Conservation (phyloP, 1,140 invertebrate species). For the Lordiphosa stackelbergi region DNA sequence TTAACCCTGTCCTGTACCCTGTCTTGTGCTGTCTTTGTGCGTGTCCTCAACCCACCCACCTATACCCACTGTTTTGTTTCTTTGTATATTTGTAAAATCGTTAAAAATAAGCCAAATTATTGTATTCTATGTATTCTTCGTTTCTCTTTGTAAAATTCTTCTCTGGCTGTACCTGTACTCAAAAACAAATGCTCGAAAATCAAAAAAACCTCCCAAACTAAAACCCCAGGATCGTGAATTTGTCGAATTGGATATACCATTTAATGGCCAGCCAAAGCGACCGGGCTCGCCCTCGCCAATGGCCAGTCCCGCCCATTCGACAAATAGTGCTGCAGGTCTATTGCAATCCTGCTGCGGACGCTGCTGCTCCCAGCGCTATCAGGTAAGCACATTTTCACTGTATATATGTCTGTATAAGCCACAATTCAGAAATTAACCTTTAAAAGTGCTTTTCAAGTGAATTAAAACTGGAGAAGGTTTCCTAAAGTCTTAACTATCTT, state of each 20-base stretch:
- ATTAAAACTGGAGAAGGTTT: too few species aligned
- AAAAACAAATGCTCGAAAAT: slow-evolving; percentile 43
- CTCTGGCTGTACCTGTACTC: slow-evolving; percentile 63
- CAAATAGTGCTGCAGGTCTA: slow-evolving; percentile 85
- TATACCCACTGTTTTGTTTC: slow-evolving; percentile 7
- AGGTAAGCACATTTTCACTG: slow-evolving; percentile 80
- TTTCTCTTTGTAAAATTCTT: slow-evolving; percentile 74
- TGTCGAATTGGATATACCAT: slow-evolving; percentile 96
- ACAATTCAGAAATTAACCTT: not conserved
- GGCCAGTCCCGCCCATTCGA: slow-evolving; percentile 91
- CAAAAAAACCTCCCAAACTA: slow-evolving; percentile 9
- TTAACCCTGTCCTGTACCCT: slow-evolving; percentile 10
- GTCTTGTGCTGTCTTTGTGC: slow-evolving; percentile 43
- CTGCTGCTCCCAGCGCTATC: slow-evolving; percentile 92
- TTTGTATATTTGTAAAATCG: slow-evolving; percentile 60
- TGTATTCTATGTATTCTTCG: slow-evolving; percentile 72
- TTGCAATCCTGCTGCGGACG: slow-evolving; percentile 89
- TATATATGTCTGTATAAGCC: slow-evolving; percentile 24
- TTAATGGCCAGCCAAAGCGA: slow-evolving; percentile 93
- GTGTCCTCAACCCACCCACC: slow-evolving; percentile 25
- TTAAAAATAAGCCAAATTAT: slow-evolving; percentile 33
- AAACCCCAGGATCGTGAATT: slow-evolving; percentile 93
- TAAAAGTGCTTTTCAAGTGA: too few species aligned
- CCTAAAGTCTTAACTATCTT: too few species aligned
- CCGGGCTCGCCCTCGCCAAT: slow-evolving; percentile 90